Conservation (phyloP, 2,797 vertebrate genomes). For the Poeciliopsis infans region DNA sequence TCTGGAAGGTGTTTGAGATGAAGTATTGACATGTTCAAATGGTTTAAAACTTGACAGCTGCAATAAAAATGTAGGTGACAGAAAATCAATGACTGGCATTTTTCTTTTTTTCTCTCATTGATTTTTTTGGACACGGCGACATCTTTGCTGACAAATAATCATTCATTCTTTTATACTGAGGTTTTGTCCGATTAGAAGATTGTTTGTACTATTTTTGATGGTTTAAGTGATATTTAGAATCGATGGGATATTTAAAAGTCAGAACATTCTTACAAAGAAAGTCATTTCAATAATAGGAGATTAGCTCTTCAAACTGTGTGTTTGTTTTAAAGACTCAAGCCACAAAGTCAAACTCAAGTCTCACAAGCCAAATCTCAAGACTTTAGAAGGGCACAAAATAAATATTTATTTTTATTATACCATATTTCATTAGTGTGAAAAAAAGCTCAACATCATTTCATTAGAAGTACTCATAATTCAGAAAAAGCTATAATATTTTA, state of each 20-base stretch:
- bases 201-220: constrained; percentile 16
- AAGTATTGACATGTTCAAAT: constrained; percentile 40
- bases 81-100: constrained; percentile 45
- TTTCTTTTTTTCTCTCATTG: constrained; percentile 12
- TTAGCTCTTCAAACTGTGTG: not conserved
- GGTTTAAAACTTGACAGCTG: constrained; percentile 43
- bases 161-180: constrained; percentile 27
- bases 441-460: too few species aligned
- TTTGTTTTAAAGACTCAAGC: not conserved
- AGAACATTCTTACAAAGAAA: not conserved
- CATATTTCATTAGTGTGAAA: too few species aligned
- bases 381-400: too few species aligned
- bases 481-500: too few species aligned
- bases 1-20: constrained; percentile 16
- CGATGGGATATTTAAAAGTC: not conserved
- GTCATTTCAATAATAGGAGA: not conserved
- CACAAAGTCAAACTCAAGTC: too few species aligned
- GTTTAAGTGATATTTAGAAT: not conserved
- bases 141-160: constrained; percentile 45
- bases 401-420: too few species aligned
- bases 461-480: too few species aligned
- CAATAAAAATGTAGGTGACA: constrained; percentile 46
- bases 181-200: constrained; percentile 11
- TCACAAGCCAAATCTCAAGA: too few species aligned
- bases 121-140: constrained; percentile 37